These are phyloP conservation scores for Ephestia elutella DNA, from an alignment of 1,140 invertebrate species.

Conservation along the genomic window DNA sequence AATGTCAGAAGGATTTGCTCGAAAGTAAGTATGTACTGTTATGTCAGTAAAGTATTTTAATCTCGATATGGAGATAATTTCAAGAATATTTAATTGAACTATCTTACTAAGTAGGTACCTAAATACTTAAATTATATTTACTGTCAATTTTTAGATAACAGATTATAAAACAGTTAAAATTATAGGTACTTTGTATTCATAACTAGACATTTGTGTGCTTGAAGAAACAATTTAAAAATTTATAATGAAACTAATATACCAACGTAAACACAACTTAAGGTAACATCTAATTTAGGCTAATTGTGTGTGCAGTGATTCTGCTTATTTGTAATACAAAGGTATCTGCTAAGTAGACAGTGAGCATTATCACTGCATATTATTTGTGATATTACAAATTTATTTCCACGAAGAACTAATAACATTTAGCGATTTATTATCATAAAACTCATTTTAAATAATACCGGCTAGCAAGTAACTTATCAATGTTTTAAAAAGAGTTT, in stretches of 20 bases:
- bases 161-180: too few species aligned
- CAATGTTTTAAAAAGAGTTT: conserved; percentile 16
- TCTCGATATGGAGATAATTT: neutral
- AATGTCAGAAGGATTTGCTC: neutral
- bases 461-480: neutral
- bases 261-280: neutral
- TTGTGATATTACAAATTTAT: neutral
- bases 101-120: too few species aligned
- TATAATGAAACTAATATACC: too few species aligned
- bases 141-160: too few species aligned
- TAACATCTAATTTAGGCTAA: too few species aligned
- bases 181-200: neutral
- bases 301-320: too few species aligned
- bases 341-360: neutral
- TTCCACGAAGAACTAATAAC: neutral
- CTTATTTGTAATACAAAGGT: neutral
- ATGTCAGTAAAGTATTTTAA: neutral
- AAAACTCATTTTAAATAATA: too few species aligned
- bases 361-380: neutral
- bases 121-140: too few species aligned
- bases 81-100: too few species aligned
- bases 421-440: neutral
- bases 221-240: too few species aligned
- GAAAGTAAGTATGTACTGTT: neutral
- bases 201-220: too few species aligned